Evolutionary conservation across 2,797 vertebrate genomes (phyloP), one percentile per base, ranked within the genome.

Genomic region (Pangasius macronema): DNA sequence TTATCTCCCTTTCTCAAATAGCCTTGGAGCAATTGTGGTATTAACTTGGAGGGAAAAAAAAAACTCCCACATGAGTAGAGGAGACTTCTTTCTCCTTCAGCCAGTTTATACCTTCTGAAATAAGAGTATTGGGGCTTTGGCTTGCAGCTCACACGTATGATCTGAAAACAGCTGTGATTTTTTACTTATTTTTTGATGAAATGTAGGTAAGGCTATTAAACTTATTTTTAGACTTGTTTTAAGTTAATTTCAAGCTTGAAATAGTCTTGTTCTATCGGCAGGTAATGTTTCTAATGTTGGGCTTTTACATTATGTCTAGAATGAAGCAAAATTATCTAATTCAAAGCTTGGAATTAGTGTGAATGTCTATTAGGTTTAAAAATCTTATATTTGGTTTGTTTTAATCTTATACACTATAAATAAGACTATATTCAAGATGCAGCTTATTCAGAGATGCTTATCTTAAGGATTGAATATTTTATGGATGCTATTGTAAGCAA

Each of bases 1-100:
- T 89, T 89, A 89, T 88, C 89, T 89, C 81, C 55, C 80, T 86
- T 79, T 83, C 81, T 85, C 88, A 89, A 87, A 87, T 53, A 84
- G 80, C 85, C 73, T 86, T 59, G 14, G 27, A 65, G 68, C 86
- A 83, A 88, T 86, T 85, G 82, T 63, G 70, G 57, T 80, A 85
- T 86, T 86, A 83, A 87, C 63, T 84, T 85, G 4, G 65, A 73
- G 46, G n/a, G n/a, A 27, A 10, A 68, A 77, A 82, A 79, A 63
- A 83, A 89, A 75, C 67, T 87, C 85, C 82, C 85, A 89, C 77
- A 86, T 30, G 51, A 87, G 70, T 39, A 65, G 65, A 80, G 27
- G 67, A 81, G 81, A 86, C 75, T 42, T 84, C 46, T 57, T 86
- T 70, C 39, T 65, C 73, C 65, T n/a, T 65, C 36, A 55, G 30